Conservation (phyloP, 2,888 invertebrate genomes). For the Lacanobia wlatinum region DNA sequence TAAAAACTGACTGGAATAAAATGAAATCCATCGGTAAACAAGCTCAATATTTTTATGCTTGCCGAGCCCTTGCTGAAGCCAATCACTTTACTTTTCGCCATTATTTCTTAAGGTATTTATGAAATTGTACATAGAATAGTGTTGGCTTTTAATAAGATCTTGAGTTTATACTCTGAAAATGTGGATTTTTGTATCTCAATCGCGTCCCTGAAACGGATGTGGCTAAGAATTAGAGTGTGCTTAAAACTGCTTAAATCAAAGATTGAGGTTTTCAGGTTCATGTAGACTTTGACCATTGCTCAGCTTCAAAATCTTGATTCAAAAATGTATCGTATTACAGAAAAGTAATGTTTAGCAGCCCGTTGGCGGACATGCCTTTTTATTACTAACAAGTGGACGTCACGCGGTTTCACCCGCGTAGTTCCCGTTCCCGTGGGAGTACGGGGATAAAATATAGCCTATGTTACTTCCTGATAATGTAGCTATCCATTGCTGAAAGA, state of each 20-base stretch:
- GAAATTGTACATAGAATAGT: slow-evolving; percentile 3
- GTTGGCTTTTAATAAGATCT: not conserved
- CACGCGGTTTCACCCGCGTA: too few relatives aligned
- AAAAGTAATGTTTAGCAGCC: not conserved
- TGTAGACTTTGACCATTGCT: not conserved
- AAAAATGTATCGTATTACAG: too few relatives aligned
- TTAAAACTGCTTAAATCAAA: too few relatives aligned
- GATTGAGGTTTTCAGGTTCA: too few relatives aligned
- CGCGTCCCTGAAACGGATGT: not conserved
- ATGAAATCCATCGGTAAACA: slow-evolving; percentile 12
- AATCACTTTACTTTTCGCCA: slow-evolving; percentile 32
- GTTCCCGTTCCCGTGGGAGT: too few relatives aligned
- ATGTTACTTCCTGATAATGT: too few relatives aligned
- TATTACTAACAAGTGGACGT: too few relatives aligned
- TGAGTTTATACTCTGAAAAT: not conserved
- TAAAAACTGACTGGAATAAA: slow-evolving; percentile 5
- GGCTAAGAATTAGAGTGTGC: not conserved
- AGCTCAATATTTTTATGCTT: slow-evolving; percentile 18
- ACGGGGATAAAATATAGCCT: too few relatives aligned
- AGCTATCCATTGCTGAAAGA: too few relatives aligned
- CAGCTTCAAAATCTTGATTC: not conserved
- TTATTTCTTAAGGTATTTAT: slow-evolving; percentile 25
- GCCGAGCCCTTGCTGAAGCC: slow-evolving; percentile 1
- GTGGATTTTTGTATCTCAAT: not conserved
- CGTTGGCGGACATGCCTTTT: not conserved